phyloP scores from a whole-genome alignment of 2,888 invertebrate genomes.

The Ornithoptera priamus region DNA sequence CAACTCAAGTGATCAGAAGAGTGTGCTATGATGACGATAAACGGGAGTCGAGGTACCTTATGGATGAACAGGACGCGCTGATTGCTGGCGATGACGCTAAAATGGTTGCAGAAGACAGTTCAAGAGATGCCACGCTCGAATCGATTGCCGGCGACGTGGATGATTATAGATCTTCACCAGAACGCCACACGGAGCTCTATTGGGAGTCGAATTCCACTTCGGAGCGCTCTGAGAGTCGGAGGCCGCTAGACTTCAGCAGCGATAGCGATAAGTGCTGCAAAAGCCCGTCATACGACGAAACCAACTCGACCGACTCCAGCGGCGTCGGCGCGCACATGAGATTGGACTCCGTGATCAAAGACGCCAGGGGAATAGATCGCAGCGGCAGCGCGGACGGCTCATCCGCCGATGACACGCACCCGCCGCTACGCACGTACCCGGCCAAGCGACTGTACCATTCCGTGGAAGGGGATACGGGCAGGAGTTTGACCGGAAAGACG shows the following conservation, averaged over 20 bases:
- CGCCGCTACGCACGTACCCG: constrained; percentile 67
- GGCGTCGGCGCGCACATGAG: constrained; percentile 62
- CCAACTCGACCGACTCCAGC: constrained; percentile 68
- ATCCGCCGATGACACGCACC: constrained; percentile 58
- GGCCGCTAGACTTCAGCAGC: constrained; percentile 67
- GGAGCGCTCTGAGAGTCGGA: constrained; percentile 57
- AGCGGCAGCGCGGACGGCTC: constrained; percentile 58
- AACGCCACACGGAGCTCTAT: constrained; percentile 64
- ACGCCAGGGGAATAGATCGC: constrained; percentile 56
- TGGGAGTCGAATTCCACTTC: constrained; percentile 72
- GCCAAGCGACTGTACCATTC: constrained; percentile 51
- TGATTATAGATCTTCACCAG: constrained; percentile 64
- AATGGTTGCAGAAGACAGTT: constrained; percentile 59
- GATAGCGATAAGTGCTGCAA: constrained; percentile 76
- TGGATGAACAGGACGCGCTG: constrained; percentile 56
- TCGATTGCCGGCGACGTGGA: constrained; percentile 54
- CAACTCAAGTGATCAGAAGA: constrained; percentile 70
- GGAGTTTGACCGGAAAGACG: constrained; percentile 68
- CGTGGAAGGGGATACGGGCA: constrained; percentile 52
- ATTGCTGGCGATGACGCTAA: constrained; percentile 61
- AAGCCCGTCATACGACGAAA: constrained; percentile 68
- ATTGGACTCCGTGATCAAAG: constrained; percentile 73
- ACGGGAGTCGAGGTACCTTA: constrained; percentile 49
- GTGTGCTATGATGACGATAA: constrained; percentile 62
- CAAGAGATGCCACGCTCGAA: constrained; percentile 55